Percentiles rank a stretch among this genome's conserved stretches.
These are phyloP conservation scores for Gallinago stenura DNA, from an alignment of 2,797 vertebrate species.

Conservation along the genomic window DNA sequence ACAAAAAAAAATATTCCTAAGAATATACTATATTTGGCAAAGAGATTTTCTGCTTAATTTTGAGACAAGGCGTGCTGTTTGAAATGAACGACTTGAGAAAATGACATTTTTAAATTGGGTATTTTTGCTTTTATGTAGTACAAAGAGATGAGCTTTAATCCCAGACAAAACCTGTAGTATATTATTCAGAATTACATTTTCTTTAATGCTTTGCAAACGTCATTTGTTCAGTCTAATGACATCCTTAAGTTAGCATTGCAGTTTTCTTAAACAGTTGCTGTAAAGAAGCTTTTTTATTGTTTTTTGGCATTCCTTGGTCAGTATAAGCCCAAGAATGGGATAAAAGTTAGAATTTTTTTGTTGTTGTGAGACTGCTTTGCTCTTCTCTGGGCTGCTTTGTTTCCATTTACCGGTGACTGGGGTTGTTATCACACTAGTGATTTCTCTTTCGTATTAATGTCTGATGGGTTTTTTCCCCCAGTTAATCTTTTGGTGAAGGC, in stretches of 20 bases:
- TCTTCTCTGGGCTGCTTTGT: not conserved
- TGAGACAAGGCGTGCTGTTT: not conserved
- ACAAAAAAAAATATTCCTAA: not conserved
- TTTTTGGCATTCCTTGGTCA: not conserved
- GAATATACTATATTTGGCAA: not conserved
- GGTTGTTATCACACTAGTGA: not conserved
- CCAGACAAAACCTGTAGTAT: not conserved
- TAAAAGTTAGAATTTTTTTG: not conserved
- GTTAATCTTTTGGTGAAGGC: no score
- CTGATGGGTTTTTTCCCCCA: accelerated
- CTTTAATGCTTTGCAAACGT: not conserved
- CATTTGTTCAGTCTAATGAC: not conserved
- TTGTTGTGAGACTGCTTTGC: not conserved
- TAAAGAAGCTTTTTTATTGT: not conserved
- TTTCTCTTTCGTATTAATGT: not conserved
- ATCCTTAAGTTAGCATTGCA: not conserved
- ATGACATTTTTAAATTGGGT: not conserved
- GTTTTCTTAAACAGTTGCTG: not conserved
- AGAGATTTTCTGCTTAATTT: not conserved
- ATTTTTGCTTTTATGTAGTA: not conserved
- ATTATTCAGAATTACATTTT: not conserved
- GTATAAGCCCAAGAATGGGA: not conserved
- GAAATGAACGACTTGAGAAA: not conserved
- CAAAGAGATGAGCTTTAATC: not conserved
- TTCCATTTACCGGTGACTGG: not conserved